phyloP scores from a whole-genome alignment of 23 tunicate species.

The Phallusia fumigata region DNA sequence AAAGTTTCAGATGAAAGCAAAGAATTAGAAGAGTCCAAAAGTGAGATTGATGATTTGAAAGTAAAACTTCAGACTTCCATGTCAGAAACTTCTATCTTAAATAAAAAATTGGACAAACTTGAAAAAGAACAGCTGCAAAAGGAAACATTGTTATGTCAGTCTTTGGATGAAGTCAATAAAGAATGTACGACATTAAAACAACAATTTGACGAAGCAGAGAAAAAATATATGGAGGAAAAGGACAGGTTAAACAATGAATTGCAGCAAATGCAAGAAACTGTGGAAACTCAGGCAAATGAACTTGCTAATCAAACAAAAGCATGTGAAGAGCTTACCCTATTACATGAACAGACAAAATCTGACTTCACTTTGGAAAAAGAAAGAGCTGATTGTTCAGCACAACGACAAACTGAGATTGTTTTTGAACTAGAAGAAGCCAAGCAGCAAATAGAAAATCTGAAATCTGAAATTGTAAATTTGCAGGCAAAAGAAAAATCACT shows the following conservation, averaged over 20 bases:
- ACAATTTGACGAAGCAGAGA: neutral
- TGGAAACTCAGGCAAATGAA: neutral
- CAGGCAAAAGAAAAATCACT: neutral
- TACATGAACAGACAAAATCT: neutral
- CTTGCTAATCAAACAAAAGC: too few relatives aligned
- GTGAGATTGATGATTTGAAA: conserved; percentile 26
- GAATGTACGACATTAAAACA: neutral
- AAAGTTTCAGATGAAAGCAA: neutral
- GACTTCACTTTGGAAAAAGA: neutral
- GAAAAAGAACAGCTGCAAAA: neutral
- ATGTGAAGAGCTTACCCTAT: too few relatives aligned
- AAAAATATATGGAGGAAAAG: conserved; percentile 4
- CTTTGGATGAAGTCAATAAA: neutral
- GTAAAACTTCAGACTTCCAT: conserved; percentile 27
- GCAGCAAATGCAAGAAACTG: neutral
- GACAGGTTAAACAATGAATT: neutral
- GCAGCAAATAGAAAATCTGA: neutral
- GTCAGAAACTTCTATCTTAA: neutral
- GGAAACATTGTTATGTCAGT: neutral
- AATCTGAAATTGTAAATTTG: neutral
- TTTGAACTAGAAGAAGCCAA: neutral
- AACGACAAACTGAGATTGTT: neutral
- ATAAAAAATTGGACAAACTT: neutral
- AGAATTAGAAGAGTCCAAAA: neutral
- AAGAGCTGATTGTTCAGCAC: neutral